Conservation (phyloP, 1,140 invertebrate species). For the Calliopsis andreniformis region DNA sequence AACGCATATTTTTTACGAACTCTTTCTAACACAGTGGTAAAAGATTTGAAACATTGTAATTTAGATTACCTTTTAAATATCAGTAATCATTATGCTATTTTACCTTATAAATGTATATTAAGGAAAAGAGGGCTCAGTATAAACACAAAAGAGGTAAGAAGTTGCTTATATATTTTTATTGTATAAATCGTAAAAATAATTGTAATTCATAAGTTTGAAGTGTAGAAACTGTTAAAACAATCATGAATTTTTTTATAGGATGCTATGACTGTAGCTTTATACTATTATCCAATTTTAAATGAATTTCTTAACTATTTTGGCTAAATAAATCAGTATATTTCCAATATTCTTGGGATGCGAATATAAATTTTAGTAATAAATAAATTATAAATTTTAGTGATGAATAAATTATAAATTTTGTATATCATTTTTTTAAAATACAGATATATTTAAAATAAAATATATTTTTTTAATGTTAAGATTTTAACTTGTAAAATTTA, state of each 20-base stretch:
- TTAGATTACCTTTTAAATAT: constrained; percentile 65
- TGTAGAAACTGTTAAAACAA: too few relatives aligned
- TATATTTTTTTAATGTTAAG: background rate
- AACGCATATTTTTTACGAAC: constrained; percentile 55
- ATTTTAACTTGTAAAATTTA: constrained; percentile 5
- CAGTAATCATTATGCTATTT: constrained; percentile 66
- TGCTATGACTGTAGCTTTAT: constrained; percentile 50
- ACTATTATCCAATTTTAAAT: constrained; percentile 64
- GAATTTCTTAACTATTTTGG: too few relatives aligned
- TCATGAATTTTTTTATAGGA: constrained; percentile 54
- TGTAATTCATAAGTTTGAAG: too few relatives aligned
- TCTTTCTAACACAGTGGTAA: constrained; percentile 40
- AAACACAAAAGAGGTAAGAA: constrained; percentile 56
- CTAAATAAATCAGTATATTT: constrained; percentile 39
- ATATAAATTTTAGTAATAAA: background rate
- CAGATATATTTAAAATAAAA: background rate
- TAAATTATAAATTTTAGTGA: background rate
- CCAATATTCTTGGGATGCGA: background rate
- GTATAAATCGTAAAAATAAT: too few relatives aligned
- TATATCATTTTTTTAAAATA: background rate
- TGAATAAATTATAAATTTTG: background rate
- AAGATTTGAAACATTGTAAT: constrained; percentile 48
- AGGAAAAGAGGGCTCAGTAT: constrained; percentile 56
- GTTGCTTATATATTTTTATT: background rate
- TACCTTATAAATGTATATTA: constrained; percentile 65